Conservation (phyloP, 2,888 invertebrate genomes). For the Andrena chrysosceles region DNA sequence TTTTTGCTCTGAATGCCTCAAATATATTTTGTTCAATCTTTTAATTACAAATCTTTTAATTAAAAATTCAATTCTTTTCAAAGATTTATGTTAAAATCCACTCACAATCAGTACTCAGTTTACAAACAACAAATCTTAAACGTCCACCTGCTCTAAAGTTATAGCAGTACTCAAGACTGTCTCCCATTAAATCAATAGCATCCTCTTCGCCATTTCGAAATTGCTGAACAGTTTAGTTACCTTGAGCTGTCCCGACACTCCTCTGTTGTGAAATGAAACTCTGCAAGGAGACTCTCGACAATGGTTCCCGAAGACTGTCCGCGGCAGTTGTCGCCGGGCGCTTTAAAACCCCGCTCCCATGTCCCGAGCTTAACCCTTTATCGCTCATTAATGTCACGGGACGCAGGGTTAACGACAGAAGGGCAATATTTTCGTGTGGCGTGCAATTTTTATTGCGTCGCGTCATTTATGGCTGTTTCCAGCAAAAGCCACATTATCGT, state of each 20-base stretch:
- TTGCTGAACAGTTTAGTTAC: no score
- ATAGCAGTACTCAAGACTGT: no score
- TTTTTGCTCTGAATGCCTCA: no score
- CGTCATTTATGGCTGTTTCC: constrained; percentile 22
- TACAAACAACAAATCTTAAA: no score
- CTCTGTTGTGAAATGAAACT: neutral
- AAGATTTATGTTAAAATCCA: no score
- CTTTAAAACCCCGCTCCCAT: constrained; percentile 16
- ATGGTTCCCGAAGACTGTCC: neutral
- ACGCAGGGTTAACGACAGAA: constrained; percentile 20
- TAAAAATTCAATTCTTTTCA: no score
- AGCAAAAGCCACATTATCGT: neutral
- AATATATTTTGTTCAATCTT: no score
- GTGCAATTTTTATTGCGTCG: constrained; percentile 31
- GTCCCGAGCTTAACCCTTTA: neutral
- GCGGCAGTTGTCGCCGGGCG: neutral
- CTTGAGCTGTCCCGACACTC: neutral
- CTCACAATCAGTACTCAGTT: no score
- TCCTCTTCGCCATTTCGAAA: no score
- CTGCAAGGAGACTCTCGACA: neutral
- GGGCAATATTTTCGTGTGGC: constrained; percentile 23
- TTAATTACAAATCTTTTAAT: no score
- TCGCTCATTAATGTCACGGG: constrained; percentile 32
- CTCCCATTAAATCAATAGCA: no score
- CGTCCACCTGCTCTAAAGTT: no score